phyloP scores from a whole-genome alignment of 1,140 invertebrate species.

The Trinorchestia longiramus region DNA sequence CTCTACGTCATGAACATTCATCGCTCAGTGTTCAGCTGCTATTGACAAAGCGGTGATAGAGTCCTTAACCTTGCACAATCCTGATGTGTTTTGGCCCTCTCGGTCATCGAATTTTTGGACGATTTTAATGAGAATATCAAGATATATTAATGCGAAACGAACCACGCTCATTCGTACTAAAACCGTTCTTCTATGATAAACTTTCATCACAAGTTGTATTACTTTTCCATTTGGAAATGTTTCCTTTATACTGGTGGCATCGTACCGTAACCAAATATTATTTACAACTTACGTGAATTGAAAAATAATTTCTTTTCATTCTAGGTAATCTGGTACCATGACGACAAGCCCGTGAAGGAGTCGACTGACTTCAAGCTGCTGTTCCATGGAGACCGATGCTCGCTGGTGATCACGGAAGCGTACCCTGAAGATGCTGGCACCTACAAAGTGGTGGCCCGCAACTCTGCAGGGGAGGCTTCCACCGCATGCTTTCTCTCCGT shows the following conservation, averaged over 20 bases:
- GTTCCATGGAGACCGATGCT: slow-evolving; percentile 85
- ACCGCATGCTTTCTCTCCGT: slow-evolving; percentile 80
- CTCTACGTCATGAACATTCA: too few relatives aligned
- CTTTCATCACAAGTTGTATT: too few relatives aligned
- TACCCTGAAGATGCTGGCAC: slow-evolving; percentile 81
- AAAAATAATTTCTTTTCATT: slow-evolving; percentile 47
- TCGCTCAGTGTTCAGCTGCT: too few relatives aligned
- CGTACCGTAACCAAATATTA: not conserved
- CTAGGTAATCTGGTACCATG: slow-evolving; percentile 87
- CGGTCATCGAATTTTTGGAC: too few relatives aligned
- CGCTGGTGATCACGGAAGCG: slow-evolving; percentile 81
- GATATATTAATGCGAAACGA: too few relatives aligned
- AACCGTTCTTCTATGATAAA: not conserved
- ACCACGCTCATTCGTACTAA: not conserved
- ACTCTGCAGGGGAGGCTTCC: slow-evolving; percentile 82
- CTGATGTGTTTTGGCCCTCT: too few relatives aligned
- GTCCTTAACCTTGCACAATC: too few relatives aligned
- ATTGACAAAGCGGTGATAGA: too few relatives aligned
- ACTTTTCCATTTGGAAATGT: not conserved
- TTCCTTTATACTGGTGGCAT: not conserved
- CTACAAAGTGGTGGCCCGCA: slow-evolving; percentile 85
- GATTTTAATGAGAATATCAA: too few relatives aligned
- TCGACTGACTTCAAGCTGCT: slow-evolving; percentile 84
- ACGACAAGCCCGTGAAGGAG: slow-evolving; percentile 85
- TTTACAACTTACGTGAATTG: not conserved